Base-by-base conservation (phyloP, 2,888 invertebrate genomes). In the Aromia moschata region DNA sequence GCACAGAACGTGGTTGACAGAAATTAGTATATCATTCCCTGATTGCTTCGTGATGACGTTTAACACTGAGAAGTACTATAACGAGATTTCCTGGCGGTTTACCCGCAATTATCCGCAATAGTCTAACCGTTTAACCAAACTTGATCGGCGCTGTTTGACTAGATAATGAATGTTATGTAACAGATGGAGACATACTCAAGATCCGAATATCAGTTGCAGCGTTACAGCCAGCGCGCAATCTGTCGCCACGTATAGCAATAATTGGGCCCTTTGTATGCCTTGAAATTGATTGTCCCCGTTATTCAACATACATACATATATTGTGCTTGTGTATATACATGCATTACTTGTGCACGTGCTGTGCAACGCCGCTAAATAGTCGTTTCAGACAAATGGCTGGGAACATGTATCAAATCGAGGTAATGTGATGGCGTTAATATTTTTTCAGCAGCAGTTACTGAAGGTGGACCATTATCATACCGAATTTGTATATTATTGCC, bases 101-200 rank as follows among this genome's bases (percentile, higher is more conserved):
- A 49, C 56, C 56, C 46, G 36, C 53, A 63, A 63, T 63, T 63
- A 60, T 43, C 58, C 54, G 30, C 56, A 62, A 58, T 53, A 62
- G 56, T 62, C 53, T 43, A 16, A 56, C 38, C 45, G 56, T 62
- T 56, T 43, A 16, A 56, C 38, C 45, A 36, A 44, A 54, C 49
- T 59, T 44, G 43, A 53, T 56, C 47, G 44, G 44, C 25, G 47
- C 25, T 49, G 40, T 59, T 54, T 38, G 54, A 54, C 54, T 36
- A 54, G 52, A 25, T 37, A 36, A 44, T 36, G 20, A 53, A 53
- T 53, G 37, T 44, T 38, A 30, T 45, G 38, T 54, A 37, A 38
- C 37, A 25, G 30, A 20, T 18, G 54, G 38, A 25, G 44, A 44
- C 38, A 45, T 44, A 38, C 45, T 54, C 45, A 45, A 31, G 44